Evolutionary conservation across 1,140 invertebrate species (phyloP), one percentile per base, ranked within the genome.

Genomic region (Carposina sasakii): DNA sequence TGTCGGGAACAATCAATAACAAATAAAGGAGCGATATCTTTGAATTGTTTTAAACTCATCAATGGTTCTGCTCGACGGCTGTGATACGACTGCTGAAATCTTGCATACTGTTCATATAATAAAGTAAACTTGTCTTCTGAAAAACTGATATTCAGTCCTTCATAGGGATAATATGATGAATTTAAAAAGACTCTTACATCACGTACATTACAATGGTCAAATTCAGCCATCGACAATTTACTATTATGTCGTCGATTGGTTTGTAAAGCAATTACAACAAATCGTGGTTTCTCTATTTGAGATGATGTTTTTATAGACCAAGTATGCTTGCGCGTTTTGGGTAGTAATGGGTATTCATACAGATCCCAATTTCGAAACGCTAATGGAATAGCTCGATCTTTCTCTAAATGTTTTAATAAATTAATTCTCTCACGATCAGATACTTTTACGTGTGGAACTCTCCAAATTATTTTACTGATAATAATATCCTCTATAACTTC

Each of bases 281-380:
- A 71, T 36, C 66, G 49, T 17, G 71, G 68, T 53, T 64, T 67
- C 57, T 70, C 61, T 3, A 68, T 16, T 48, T 67, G 61, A 12
- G 49, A 54, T 16, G 52, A 41, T 13, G 61, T 72, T 60, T 69
- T 73, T 0, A 78, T 57, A 6, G 61, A 43, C 71, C 73, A 76
- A 4, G 55, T 41, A 51, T 63, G 60, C 36, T 64, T 60, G 10
- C 48, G 51, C 0, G 62, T 58, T n/a, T 23, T 22, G 13, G 76
- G 63, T n/a, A 82, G 41, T 3, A 55, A 10, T 21, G 71, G 67
- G 67, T 76, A 76, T 43, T 81, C 68, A 54, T 76, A 71, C n/a
- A 78, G 30, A 43, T 78, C 67, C 75, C 77, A 78, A 1, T 51
- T 54, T 16, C 71, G 58, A 50, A 74, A 79, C 44, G 65, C 54